Evolutionary conservation across 2,888 invertebrate genomes (phyloP), one percentile per base, ranked within the genome.

Genomic region (Hypercompe scribonia): DNA sequence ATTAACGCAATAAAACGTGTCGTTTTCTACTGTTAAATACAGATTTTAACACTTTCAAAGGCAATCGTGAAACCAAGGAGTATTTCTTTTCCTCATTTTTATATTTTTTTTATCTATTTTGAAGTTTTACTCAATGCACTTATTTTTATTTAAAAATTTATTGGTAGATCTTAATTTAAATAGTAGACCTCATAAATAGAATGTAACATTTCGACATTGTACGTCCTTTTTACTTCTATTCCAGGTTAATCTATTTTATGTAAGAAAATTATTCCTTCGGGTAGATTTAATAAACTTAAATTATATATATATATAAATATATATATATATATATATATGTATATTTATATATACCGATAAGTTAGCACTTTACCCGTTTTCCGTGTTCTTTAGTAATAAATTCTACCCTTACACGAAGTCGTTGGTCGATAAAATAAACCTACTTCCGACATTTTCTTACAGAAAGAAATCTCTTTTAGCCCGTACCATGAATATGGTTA

Each of bases 21-120:
- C 71, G 72, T 68, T 63, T 70, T 65, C n/a, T 28, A 42, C 31
- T 42, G 10, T 24, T 36, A 13, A 67, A 34, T 72, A 71, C 68
- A 58, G 69, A 72, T 42, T 68, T 77, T 70, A 78, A 73, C 46
- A 70, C 68, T 64, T 76, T 73, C 73, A 66, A 13, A 75, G 73
- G 74, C 70, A 54, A 70, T 75, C 13, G 70, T 66, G 69, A 73
- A 34, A 54, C 34, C n/a, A 63, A 31, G 73, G 58, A 75, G 73
- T 31, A 28, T 54, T 36, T 61, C 39, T 15, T 11, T 61, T 70
- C 36, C 54, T 68, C 65, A 65, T 42, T 72, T 75, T 58, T n/a
- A 54, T 54, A 64, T 65, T 75, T 68, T 68, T 68, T 39, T 68
- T 36, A 15, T 28, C 31, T 18, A 61, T 7, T 61, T 28, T 31